Conservation (phyloP, 1,140 invertebrate genomes). For the Amphibalanus amphitrite region DNA sequence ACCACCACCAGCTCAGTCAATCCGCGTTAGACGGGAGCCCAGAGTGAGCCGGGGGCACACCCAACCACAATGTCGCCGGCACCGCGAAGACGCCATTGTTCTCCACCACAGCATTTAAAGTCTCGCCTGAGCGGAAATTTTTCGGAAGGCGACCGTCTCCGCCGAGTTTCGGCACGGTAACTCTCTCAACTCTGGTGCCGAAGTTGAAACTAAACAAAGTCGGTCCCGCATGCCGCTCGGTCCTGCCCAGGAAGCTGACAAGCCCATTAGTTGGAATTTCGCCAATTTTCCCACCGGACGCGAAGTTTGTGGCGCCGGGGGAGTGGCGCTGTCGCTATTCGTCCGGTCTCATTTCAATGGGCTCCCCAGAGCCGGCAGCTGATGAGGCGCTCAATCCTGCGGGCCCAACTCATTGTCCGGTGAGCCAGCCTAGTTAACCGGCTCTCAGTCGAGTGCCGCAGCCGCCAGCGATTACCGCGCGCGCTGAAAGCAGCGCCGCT, state of each 20-base stretch:
- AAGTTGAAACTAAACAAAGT: conserved; percentile 2
- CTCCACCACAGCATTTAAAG: not conserved
- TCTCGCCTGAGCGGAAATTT: not conserved
- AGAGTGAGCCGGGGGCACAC: not conserved
- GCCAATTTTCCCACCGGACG: not conserved
- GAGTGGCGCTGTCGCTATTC: not conserved
- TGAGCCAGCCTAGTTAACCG: no score
- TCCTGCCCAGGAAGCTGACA: not conserved
- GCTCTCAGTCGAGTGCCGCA: no score
- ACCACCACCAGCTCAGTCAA: no score
- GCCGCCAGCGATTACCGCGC: no score
- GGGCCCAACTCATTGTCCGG: no score
- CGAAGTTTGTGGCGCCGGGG: not conserved
- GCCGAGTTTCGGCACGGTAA: not conserved
- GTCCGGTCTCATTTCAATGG: not conserved
- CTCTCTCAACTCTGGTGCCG: not conserved
- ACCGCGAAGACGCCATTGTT: not conserved
- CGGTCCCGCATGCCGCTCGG: not conserved
- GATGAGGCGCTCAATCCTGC: not conserved
- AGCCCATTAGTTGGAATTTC: not conserved
- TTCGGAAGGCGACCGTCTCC: not conserved
- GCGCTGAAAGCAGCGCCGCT: no score
- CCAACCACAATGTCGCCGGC: not conserved
- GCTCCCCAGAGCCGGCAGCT: not conserved
- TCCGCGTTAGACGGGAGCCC: no score